Evolutionary conservation across 2,113 vertebrate species (phyloP).

Genomic region (Myotis davidii): DNA sequence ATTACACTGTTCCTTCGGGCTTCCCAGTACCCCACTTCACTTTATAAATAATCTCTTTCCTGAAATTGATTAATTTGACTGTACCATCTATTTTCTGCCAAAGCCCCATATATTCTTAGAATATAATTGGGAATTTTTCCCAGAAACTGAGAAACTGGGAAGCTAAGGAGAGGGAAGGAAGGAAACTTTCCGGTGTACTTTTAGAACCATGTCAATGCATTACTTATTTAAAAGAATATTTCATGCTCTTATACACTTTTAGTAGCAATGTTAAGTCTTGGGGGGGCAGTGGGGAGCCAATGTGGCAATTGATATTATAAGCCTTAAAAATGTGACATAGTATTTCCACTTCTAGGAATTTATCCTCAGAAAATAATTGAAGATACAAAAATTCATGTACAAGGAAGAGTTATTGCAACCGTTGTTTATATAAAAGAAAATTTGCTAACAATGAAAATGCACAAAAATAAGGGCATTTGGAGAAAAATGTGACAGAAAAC

Average conservation of each 20-base stretch:
- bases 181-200: not conserved
- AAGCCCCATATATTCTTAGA: not conserved
- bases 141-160: not conserved
- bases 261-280: not conserved
- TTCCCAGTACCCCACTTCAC: not conserved
- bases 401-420: not conserved
- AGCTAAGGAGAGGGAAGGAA: not conserved
- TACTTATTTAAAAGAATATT: slow-evolving; percentile 16
- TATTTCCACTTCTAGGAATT: slow-evolving; percentile 33
- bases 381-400: not conserved
- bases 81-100: not conserved
- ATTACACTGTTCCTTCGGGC: not conserved
- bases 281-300: not conserved
- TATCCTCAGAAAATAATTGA: slow-evolving; percentile 19
- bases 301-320: not conserved
- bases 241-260: not conserved
- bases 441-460: not conserved
- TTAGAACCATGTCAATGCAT: not conserved
- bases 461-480: not conserved
- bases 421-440: not conserved
- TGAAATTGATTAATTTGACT: not conserved
- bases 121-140: not conserved
- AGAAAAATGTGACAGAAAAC: not conserved
- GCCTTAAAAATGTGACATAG: not conserved
- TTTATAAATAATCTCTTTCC: slow-evolving; percentile 22